A percentile compares a stretch with the other conserved stretches of the same genome.
Conservation (phyloP, 2,797 vertebrate genomes). For the Catostomus latipinnis region DNA sequence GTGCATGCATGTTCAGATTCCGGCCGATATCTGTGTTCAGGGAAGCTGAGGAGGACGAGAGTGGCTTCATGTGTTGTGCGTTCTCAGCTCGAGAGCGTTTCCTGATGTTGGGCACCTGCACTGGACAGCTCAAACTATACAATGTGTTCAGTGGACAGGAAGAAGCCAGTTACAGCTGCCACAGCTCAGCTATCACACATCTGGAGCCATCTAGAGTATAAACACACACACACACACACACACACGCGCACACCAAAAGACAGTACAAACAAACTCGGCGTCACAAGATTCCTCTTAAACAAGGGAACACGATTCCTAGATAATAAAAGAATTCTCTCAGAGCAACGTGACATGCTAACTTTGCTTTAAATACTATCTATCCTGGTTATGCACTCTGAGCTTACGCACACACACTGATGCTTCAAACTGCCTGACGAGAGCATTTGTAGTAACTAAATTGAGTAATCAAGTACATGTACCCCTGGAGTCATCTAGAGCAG, state of each 20-base stretch:
- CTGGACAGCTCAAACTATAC: slow-evolving; percentile 96
- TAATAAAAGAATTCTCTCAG: too few relatives aligned
- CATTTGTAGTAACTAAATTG: too few relatives aligned
- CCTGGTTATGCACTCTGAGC: too few relatives aligned
- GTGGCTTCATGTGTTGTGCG: slow-evolving; percentile 96
- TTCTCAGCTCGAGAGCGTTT: slow-evolving; percentile 98
- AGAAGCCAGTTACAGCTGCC: slow-evolving; percentile 97
- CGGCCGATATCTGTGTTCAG: slow-evolving; percentile 98
- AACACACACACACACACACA: slow-evolving; percentile 11
- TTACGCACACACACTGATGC: too few relatives aligned
- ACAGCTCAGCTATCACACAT: slow-evolving; percentile 96
- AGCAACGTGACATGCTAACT: too few relatives aligned
- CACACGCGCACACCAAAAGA: not conserved
- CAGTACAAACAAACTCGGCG: too few relatives aligned
- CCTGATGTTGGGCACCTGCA: slow-evolving; percentile 97
- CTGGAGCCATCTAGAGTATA: slow-evolving; percentile 96
- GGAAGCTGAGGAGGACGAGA: slow-evolving; percentile 97
- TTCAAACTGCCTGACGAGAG: too few relatives aligned
- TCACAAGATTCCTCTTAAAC: too few relatives aligned
- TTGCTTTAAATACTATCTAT: too few relatives aligned
- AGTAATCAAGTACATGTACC: too few relatives aligned
- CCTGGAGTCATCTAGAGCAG: too few relatives aligned
- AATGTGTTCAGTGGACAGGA: slow-evolving; percentile 98
- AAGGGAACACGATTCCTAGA: too few relatives aligned
- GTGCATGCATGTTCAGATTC: slow-evolving; percentile 78